A percentile compares a stretch with the other conserved stretches of the same genome.
phyloP scores from a whole-genome alignment of 2,113 vertebrate species.

The Formicarius rufipectus region DNA sequence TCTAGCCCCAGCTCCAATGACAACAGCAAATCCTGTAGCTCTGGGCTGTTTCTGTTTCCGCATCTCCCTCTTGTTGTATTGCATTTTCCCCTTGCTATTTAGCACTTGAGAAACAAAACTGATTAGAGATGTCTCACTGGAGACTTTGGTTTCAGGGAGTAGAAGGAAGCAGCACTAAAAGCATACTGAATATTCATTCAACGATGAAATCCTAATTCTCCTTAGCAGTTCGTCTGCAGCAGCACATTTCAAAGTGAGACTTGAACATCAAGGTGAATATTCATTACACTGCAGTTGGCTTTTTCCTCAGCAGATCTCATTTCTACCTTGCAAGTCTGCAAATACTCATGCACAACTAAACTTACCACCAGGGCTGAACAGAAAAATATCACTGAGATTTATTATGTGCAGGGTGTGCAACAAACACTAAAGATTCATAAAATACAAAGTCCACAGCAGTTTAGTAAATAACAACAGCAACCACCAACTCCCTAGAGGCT shows the following conservation, averaged over 20 bases:
- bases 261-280: slow-evolving; percentile 16
- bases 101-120: slow-evolving; percentile 4
- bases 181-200: slow-evolving; percentile 37
- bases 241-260: slow-evolving; percentile 9
- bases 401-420: not conserved
- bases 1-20: not conserved
- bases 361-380: not conserved
- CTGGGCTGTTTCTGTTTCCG: not conserved
- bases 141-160: not conserved
- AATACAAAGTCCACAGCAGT: not conserved
- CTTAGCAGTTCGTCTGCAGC: slow-evolving; percentile 1
- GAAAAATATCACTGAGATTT: not conserved
- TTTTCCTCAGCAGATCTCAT: not conserved
- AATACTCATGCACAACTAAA: not conserved
- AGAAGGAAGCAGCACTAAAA: slow-evolving; percentile 1
- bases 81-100: not conserved
- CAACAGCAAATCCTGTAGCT: not conserved
- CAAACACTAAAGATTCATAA: not conserved
- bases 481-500: not conserved
- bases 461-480: not conserved
- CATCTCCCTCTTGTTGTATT: not conserved
- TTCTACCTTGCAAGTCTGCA: not conserved
- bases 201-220: slow-evolving; percentile 22
- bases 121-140: not conserved
- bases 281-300: not conserved